Conservation (phyloP, 92 coral and sea anemone genomes). For the Ricordea florida region DNA sequence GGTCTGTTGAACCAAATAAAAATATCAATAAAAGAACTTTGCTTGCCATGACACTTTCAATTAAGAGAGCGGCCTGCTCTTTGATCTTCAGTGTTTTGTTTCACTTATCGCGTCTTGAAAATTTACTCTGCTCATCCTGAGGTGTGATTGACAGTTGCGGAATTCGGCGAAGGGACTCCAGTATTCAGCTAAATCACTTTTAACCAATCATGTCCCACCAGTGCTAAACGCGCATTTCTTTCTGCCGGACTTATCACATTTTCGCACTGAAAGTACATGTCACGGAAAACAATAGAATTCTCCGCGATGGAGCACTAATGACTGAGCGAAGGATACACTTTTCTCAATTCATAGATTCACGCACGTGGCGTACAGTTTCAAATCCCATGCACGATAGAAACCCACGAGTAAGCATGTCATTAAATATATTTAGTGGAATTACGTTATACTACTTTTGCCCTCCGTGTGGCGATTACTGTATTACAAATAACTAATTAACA, state of each 20-base stretch:
- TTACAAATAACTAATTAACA: too few relatives aligned
- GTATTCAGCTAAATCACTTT: slow-evolving; percentile 10
- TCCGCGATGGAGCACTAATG: too few relatives aligned
- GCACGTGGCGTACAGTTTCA: too few relatives aligned
- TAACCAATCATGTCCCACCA: slow-evolving; percentile 15
- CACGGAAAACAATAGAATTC: slow-evolving; percentile 2
- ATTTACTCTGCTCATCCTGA: not conserved
- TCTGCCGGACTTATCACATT: slow-evolving; percentile 10
- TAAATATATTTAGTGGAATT: too few relatives aligned
- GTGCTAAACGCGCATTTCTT: not conserved
- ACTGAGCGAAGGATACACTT: too few relatives aligned
- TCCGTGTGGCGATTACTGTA: too few relatives aligned
- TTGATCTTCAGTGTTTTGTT: not conserved
- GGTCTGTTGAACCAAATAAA: slow-evolving; percentile 5
- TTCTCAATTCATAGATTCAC: too few relatives aligned
- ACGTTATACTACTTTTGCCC: too few relatives aligned
- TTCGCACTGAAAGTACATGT: slow-evolving; percentile 4
- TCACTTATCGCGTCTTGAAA: not conserved
- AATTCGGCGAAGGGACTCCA: slow-evolving; percentile 15
- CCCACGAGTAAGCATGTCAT: too few relatives aligned
- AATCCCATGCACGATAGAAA: too few relatives aligned
- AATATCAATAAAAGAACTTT: not conserved
- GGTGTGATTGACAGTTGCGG: slow-evolving; percentile 11
- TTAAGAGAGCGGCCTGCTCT: not conserved
- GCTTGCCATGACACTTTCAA: slow-evolving; percentile 10